Evolutionary conservation across 1,140 invertebrate species (phyloP), one percentile per base, ranked within the genome.

Genomic region (Chironomus tepperi): DNA sequence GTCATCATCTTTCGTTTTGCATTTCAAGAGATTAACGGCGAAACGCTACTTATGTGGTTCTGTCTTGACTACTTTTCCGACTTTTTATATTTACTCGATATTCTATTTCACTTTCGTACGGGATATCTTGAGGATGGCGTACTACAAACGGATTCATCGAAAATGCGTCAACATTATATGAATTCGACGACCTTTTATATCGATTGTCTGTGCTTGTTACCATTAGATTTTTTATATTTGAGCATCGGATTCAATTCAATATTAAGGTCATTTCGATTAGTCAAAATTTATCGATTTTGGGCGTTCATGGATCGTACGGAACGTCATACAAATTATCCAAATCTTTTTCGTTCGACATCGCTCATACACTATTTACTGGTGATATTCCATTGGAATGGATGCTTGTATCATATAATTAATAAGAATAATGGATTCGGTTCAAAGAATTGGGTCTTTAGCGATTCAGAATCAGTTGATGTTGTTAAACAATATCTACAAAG

Each of bases 351-450:
- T 78, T 96, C 95, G 75, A 89, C 93, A 72, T 93, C 94, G 79
- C 87, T 98, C 78, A 93, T 97, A 82, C 96, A 98, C 87, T 98
- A 98, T 86, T 88, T 98, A 79, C 87, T 98, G 84, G 95, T 97
- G 84, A 96, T 98, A 84, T 98, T 98, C 86, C 97, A 99, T 87
- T 99, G 97, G 97, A 99, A 99, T 84, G 96, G 97, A 77, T 98
- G 97, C 87, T 87, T 98, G 80, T 97, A 96, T 86, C 93, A 97
- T 87, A 93, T 97, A 82, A 94, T 98, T 80, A 91, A 93, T 87
- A 95, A 95, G 85, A 95, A 95, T 85, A 91, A 95, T 84, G 94
- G 93, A 76, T 96, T 96, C 83, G 94, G 93, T 78, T 93, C 91
- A 81, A 90, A 91, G 81, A 93, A 94, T 82, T 96, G 93, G 93